Base-by-base conservation (phyloP, 2,113 vertebrate genomes). In the Alaudala cheleensis region DNA sequence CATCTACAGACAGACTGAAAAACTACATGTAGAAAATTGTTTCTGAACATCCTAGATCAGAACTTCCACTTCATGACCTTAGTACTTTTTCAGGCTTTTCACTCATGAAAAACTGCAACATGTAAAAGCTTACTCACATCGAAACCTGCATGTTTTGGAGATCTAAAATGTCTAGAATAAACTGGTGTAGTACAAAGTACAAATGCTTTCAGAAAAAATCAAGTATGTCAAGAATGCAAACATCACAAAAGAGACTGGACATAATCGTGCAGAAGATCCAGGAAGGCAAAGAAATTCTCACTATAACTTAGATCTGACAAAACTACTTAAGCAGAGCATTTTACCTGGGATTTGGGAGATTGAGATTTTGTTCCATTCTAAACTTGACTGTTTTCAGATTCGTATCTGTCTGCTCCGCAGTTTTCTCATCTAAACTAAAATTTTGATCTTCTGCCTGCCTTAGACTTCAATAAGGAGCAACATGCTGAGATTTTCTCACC, bases 331-430 rank as follows among this genome's bases (percentile, higher is more conserved):
- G 66, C 12, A 50, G 26, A 88, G 44, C 0, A 39, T 76, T 90
- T 76, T 3, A 1, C 24, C 26, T 33, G n/a, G 47, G 18, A 79
- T 71, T 42, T 54, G 19, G 9, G 10, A 71, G 22, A 73, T 51
- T 26, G 42, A 51, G 37, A 37, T 69, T 57, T 82, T 65, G 6
- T 53, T 86, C 11, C 12, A 13, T 73, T 69, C 40, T 65, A 72
- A 86, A 7, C 5, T 61, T 10, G 2, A 53, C 20, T 72, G 11
- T 42, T 88, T 90, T 44, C 40, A 73, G 37, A 45, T 58, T 70
- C 0, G 0, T 53, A 45, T 12, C 23, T 29, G 9, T 49, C 39
- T 57, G 15, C 31, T 66, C 42, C 70, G n/a, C 11, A 28, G 45
- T 70, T 92, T 83, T 64, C 42, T 42, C 37, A 82, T 21, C 12